A percentile compares a stretch with the other conserved stretches of the same genome.
Conservation (phyloP, 2,888 invertebrate genomes). For the Drosophila silvestris region DNA sequence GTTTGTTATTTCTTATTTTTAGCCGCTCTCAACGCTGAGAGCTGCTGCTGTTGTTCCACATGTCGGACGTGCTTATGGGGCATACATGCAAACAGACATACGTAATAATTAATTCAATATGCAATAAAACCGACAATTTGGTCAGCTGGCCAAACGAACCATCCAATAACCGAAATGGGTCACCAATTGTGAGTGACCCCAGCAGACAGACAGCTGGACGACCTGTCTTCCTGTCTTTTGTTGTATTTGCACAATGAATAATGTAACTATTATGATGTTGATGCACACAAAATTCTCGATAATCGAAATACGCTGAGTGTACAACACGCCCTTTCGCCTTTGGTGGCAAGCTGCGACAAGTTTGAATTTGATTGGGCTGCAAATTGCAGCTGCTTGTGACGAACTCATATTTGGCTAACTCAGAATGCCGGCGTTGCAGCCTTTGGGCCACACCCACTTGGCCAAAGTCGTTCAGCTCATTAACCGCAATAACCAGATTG, state of each 20-base stretch:
- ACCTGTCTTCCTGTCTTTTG: conserved; percentile 75
- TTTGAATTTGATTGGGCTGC: conserved; percentile 59
- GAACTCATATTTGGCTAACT: conserved; percentile 40
- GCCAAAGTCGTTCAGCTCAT: conserved; percentile 45
- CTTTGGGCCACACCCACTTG: conserved; percentile 37
- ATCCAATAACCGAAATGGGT: conserved; percentile 62
- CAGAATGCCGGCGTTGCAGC: background rate
- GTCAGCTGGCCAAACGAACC: conserved; percentile 32
- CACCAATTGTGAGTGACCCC: conserved; percentile 71
- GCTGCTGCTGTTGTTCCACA: conserved; percentile 33
- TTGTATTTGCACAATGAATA: conserved; percentile 30
- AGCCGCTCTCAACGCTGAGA: conserved; percentile 25
- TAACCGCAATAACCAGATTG: conserved; percentile 41
- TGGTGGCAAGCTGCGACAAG: conserved; percentile 47
- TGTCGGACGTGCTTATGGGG: conserved; percentile 51
- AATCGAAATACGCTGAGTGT: background rate
- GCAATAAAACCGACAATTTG: conserved; percentile 68
- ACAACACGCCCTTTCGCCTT: conserved; percentile 59
- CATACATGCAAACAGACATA: conserved; percentile 24
- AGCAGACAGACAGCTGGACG: conserved; percentile 29
- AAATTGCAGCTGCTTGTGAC: conserved; percentile 53
- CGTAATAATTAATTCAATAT: conserved; percentile 77
- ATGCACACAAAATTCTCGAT: background rate
- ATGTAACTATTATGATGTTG: conserved; percentile 4
- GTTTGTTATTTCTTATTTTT: conserved; percentile 50